These are phyloP conservation scores for Centropus unirufus DNA, from an alignment of 2,113 vertebrate species.

Conservation along the genomic window DNA sequence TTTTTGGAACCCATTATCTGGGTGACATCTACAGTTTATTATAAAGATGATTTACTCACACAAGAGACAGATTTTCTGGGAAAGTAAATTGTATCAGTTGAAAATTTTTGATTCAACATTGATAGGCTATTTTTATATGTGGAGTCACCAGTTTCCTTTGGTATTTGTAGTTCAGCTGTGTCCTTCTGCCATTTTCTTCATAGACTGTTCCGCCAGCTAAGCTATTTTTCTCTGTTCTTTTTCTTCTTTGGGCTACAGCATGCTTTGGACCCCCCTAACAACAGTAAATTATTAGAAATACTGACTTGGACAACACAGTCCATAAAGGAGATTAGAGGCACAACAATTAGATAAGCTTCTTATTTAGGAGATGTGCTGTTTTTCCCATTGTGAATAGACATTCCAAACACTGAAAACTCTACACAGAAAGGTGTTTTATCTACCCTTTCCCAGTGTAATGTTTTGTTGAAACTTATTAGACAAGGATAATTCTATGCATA, in stretches of 20 bases:
- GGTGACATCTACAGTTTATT: neutral
- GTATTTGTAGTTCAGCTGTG: neutral
- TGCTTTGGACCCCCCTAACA: neutral
- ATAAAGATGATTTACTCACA: neutral
- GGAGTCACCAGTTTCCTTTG: neutral
- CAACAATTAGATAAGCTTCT: neutral
- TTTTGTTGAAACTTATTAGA: neutral
- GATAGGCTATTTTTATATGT: neutral
- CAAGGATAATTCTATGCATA: accelerated
- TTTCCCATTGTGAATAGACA: neutral
- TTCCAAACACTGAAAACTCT: neutral
- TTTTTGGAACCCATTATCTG: slow-evolving; percentile 1
- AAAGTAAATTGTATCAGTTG: neutral
- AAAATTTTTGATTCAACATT: neutral
- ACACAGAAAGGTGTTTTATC: neutral
- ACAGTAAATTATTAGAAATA: neutral
- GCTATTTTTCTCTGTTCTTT: neutral
- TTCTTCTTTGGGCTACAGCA: neutral
- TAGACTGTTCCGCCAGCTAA: neutral
- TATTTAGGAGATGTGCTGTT: neutral
- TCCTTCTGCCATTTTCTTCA: neutral
- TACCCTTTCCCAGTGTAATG: neutral
- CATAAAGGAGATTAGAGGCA: neutral
- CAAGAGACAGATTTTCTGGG: neutral
- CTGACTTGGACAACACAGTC: neutral